Evolutionary conservation across 2,888 invertebrate species (phyloP).

Genomic region (Pogonocherus hispidulus): DNA sequence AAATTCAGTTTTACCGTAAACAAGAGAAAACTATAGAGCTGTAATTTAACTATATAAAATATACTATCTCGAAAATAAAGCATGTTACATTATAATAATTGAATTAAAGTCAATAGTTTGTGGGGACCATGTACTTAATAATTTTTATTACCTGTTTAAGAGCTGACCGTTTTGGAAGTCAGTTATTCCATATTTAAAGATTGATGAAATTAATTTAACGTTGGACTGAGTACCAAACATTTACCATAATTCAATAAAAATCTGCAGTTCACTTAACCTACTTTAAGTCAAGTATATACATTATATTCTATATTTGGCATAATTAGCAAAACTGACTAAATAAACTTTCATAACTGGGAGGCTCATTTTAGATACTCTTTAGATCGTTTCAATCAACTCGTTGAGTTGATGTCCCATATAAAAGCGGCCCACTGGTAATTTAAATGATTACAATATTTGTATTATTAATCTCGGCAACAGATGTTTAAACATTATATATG

Average conservation of each 20-base stretch:
- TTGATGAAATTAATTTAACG: too few relatives aligned
- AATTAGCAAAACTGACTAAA: slow-evolving; percentile 1
- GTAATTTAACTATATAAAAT: too few relatives aligned
- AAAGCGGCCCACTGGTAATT: not conserved
- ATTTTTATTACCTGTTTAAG: too few relatives aligned
- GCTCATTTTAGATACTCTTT: not conserved
- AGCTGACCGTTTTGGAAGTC: too few relatives aligned
- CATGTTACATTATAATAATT: too few relatives aligned
- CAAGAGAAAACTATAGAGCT: too few relatives aligned
- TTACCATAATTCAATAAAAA: slow-evolving; percentile 6
- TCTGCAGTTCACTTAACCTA: slow-evolving; percentile 19
- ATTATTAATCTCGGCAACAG: slow-evolving; percentile 13
- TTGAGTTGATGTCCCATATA: slow-evolving; percentile 11
- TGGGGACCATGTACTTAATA: too few relatives aligned
- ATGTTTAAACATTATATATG: slow-evolving; percentile 13
- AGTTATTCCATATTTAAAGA: too few relatives aligned
- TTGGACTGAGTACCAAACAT: not conserved
- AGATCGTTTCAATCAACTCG: not conserved
- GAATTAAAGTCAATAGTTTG: too few relatives aligned
- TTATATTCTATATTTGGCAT: slow-evolving; percentile 19
- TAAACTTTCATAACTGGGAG: slow-evolving; percentile 8
- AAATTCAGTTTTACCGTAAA: too few relatives aligned
- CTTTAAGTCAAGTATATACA: slow-evolving; percentile 11
- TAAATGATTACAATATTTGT: slow-evolving; percentile 17
- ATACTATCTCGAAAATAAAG: too few relatives aligned